Conservation (phyloP, 2,113 vertebrate genomes). For the Ploceus nigricollis region DNA sequence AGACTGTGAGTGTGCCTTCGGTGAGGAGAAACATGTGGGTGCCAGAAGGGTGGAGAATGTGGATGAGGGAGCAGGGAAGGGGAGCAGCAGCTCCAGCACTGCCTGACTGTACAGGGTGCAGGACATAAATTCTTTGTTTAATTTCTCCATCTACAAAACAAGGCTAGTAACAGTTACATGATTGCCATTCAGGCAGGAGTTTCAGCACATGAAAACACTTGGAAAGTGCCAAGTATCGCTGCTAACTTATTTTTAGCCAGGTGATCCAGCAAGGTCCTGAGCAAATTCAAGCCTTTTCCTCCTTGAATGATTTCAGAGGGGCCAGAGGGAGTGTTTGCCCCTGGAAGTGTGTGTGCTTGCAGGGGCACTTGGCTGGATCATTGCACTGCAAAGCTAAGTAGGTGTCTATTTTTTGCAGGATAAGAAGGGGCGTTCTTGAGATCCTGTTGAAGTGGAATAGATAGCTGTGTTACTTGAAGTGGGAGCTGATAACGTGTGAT, state of each 20-base stretch:
- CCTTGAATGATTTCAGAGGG: background rate
- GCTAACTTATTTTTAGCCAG: background rate
- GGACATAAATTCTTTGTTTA: background rate
- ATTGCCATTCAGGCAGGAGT: background rate
- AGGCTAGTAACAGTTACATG: accelerated
- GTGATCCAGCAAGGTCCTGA: background rate
- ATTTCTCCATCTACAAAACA: background rate
- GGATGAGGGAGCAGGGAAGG: background rate
- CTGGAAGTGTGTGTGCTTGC: background rate
- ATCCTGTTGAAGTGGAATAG: constrained; percentile 21
- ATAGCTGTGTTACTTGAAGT: constrained; percentile 25
- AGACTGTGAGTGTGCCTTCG: background rate
- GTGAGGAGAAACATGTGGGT: background rate
- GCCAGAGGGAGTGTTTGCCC: background rate
- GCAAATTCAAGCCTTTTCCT: background rate
- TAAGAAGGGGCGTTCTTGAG: constrained; percentile 32
- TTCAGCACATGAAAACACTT: background rate
- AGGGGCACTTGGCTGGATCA: background rate
- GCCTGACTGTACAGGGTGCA: background rate
- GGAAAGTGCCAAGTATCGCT: background rate
- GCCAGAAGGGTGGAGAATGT: background rate
- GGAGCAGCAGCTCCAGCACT: background rate
- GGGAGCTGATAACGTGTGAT: constrained; percentile 38
- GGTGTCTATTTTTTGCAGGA: constrained; percentile 40
- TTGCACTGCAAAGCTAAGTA: background rate